Percentiles rank a stretch among this genome's conserved stretches.
These are phyloP conservation scores for Bolborhynchus lineola DNA, from an alignment of 2,113 vertebrate species.

Conservation along the genomic window DNA sequence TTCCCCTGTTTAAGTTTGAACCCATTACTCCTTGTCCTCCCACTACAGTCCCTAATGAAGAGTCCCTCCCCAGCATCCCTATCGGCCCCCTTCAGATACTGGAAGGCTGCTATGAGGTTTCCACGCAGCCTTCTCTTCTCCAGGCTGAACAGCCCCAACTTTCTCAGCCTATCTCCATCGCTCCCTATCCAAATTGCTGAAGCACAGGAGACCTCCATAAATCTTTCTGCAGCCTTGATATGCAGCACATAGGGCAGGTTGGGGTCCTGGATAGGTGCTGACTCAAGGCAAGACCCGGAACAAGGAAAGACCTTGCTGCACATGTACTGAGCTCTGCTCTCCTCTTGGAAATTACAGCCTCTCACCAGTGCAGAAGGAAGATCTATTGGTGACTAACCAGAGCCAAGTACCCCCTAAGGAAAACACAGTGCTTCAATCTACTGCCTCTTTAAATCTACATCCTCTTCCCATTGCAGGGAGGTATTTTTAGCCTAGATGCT, in stretches of 20 bases:
- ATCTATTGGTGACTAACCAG: background rate
- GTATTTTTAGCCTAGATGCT: background rate
- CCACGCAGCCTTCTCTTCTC: too few species aligned
- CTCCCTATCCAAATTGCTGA: background rate
- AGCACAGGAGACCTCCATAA: background rate
- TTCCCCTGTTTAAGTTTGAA: too few species aligned
- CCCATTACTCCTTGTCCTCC: too few species aligned
- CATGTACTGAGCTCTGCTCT: background rate
- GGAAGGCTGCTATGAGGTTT: too few species aligned
- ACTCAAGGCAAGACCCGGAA: background rate
- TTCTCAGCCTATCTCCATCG: too few species aligned
- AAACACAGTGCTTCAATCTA: background rate
- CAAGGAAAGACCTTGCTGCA: background rate
- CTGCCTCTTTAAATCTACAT: background rate
- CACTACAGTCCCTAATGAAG: too few species aligned
- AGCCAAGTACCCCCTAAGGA: background rate
- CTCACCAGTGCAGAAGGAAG: background rate
- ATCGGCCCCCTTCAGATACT: too few species aligned
- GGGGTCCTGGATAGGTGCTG: background rate
- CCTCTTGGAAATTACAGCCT: background rate
- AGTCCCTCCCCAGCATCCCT: too few species aligned
- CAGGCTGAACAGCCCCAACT: too few species aligned
- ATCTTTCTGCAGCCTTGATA: background rate
- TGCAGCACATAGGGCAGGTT: rapidly evolving
- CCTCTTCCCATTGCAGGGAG: background rate